Base-by-base conservation (phyloP, 2,888 invertebrate genomes). In the Oegoconia quadripuncta region DNA sequence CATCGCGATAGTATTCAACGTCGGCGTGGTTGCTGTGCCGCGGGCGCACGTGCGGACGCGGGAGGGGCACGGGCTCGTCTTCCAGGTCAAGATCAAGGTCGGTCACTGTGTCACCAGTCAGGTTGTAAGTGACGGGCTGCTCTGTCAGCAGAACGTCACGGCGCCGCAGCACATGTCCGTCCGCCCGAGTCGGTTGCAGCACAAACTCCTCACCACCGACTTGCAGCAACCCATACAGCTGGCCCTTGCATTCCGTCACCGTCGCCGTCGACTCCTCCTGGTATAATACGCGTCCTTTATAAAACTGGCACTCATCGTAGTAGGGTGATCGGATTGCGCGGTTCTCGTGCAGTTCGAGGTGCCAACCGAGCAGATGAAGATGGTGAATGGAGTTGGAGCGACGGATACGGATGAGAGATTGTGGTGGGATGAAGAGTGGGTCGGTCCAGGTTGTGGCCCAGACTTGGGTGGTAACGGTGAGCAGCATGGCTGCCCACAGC, bases 141-240 rank as follows among this genome's bases (percentile, higher is more conserved):
- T 83, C 82, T 5, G 77, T 63, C 44, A 76, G 52, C 52, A 74
- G 46, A 34, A 81, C 82, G 41, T 84, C 84, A 5, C 87, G 78
- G 1, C 83, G 67, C 2, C 74, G 69, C 42, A 86, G 44, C 50
- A 82, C 80, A 46, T 86, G 86, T 8, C 59, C 51, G 11, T 65
- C 67, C 2, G 58, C 48, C 25, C 59, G 59, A 12, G 64, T 72
- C 37, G 90, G 90, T 54, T 89, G 80, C 31, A 90, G 63, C 27
- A 89, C 77, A 36, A 88, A 89, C 39, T 86, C 78, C 36, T 82
- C 74, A 8, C 73, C 67, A 1, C 73, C 74, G 2, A 88, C 74
- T 45, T 80, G 76, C 30, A 90, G 70, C 48, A 90, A 55, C 3
- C 89, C 90, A 43, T 89, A 90, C 43, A 90, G 68, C 50, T 86